phyloP scores from a whole-genome alignment of 2,888 invertebrate species.

The Agonopterix subpropinquella region DNA sequence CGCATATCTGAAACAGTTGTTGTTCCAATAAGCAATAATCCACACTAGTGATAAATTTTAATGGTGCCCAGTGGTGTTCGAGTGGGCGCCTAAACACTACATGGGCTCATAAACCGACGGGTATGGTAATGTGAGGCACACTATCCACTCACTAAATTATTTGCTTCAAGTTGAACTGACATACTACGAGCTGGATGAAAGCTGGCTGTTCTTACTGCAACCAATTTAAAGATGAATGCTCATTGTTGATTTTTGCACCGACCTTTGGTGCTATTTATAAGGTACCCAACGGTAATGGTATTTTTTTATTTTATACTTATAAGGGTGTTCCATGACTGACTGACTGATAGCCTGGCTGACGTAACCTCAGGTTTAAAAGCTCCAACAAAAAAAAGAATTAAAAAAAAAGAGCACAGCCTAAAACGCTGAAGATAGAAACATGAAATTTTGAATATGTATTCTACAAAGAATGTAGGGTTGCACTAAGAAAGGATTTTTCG shows the following conservation, averaged over 20 bases:
- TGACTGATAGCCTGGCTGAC: too few relatives aligned
- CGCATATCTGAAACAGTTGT: slow-evolving; percentile 52
- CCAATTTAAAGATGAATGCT: not conserved
- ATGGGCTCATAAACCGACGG: slow-evolving; percentile 65
- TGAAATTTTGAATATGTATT: too few relatives aligned
- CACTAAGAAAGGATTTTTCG: too few relatives aligned
- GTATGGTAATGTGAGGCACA: slow-evolving; percentile 64
- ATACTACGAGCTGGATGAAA: slow-evolving; percentile 44
- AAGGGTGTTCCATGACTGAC: too few relatives aligned
- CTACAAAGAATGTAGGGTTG: too few relatives aligned
- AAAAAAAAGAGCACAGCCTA: too few relatives aligned
- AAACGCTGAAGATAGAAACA: too few relatives aligned
- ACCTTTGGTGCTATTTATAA: too few relatives aligned
- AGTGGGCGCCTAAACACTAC: slow-evolving; percentile 73
- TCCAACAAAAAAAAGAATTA: too few relatives aligned
- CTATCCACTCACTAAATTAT: slow-evolving; percentile 49
- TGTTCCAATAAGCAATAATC: slow-evolving; percentile 66
- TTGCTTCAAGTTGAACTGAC: slow-evolving; percentile 38
- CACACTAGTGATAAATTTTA: slow-evolving; percentile 65
- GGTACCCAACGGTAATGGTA: too few relatives aligned
- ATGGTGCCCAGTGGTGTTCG: slow-evolving; percentile 47
- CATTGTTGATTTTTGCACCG: not conserved
- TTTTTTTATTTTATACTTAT: too few relatives aligned
- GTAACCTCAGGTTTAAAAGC: too few relatives aligned
- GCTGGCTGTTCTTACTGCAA: slow-evolving; percentile 7